Percentiles rank a stretch among this genome's conserved stretches.
These are phyloP conservation scores for Philypnodon macrostomus DNA, from an alignment of 2,797 vertebrate species.

Conservation along the genomic window DNA sequence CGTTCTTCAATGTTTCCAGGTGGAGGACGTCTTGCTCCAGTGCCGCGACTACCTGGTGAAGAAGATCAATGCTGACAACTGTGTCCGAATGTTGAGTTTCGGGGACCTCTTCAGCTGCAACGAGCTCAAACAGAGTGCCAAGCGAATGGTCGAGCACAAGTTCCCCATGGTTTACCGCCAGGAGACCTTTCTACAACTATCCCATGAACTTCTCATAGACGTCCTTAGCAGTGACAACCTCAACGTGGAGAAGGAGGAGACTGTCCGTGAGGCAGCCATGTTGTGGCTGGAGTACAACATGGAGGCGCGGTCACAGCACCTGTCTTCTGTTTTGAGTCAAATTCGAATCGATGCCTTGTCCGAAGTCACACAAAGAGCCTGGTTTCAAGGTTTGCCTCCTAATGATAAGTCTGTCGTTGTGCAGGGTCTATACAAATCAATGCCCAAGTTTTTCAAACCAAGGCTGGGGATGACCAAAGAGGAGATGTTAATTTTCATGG, in stretches of 20 bases:
- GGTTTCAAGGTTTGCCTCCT: constrained; percentile 96
- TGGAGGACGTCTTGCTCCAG: constrained; percentile 91
- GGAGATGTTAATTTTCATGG: constrained; percentile 98
- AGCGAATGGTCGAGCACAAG: constrained; percentile 99
- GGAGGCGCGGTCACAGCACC: constrained; percentile 91
- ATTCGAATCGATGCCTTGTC: constrained; percentile 97
- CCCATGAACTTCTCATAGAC: constrained; percentile 92
- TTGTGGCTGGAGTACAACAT: constrained; percentile 98
- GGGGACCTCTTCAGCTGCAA: constrained; percentile 95
- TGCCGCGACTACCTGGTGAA: constrained; percentile 97
- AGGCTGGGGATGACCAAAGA: constrained; percentile 98
- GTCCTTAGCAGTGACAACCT: constrained; percentile 98
- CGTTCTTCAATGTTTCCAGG: constrained; percentile 74
- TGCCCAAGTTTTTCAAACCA: constrained; percentile 99
- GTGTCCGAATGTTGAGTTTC: constrained; percentile 94
- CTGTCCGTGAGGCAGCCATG: constrained; percentile 96
- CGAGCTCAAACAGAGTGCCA: constrained; percentile 94
- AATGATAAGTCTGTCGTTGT: constrained; percentile 98
- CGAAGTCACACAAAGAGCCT: constrained; percentile 96
- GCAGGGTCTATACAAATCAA: constrained; percentile 98
- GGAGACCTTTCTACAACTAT: constrained; percentile 95
- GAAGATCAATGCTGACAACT: constrained; percentile 97
- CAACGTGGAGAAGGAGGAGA: constrained; percentile 98
- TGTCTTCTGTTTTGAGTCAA: constrained; percentile 96
- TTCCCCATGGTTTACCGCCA: constrained; percentile 93